Evolutionary conservation across 2,888 invertebrate species (phyloP).

Genomic region (Aporophyla nigra): DNA sequence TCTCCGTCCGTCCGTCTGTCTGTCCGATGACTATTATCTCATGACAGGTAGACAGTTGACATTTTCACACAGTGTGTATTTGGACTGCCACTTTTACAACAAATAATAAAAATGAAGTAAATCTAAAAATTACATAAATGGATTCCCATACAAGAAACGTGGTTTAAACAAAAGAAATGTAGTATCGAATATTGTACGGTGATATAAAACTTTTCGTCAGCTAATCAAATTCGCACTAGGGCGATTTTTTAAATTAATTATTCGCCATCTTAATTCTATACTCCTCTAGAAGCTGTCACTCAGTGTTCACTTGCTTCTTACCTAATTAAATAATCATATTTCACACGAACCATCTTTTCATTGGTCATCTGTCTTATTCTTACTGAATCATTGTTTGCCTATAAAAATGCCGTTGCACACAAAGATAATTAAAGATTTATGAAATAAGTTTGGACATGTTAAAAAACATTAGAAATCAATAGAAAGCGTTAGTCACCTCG

Average conservation of each 20-base stretch:
- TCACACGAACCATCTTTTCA: not conserved
- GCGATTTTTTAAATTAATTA: not conserved
- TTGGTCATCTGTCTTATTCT: not conserved
- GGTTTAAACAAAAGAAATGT: too few species aligned
- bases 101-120: too few species aligned
- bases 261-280: not conserved
- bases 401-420: not conserved
- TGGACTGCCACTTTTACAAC: too few species aligned
- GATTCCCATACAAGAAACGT: too few species aligned
- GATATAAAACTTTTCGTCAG: too few species aligned
- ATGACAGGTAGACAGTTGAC: too few species aligned
- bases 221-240: too few species aligned
- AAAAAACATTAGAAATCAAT: slow-evolving; percentile 70
- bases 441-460: slow-evolving; percentile 26
- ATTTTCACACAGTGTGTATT: too few species aligned
- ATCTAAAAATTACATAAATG: too few species aligned
- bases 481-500: slow-evolving; percentile 69
- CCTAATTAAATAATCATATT: not conserved
- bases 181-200: too few species aligned
- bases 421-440: slow-evolving; percentile 29
- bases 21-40: too few species aligned
- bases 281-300: not conserved
- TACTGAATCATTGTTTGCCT: slow-evolving; percentile 1
- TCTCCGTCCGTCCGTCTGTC: too few species aligned
- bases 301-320: not conserved